Evolutionary conservation across 2,113 vertebrate genomes (phyloP).

Genomic region (Clarias batrachus): DNA sequence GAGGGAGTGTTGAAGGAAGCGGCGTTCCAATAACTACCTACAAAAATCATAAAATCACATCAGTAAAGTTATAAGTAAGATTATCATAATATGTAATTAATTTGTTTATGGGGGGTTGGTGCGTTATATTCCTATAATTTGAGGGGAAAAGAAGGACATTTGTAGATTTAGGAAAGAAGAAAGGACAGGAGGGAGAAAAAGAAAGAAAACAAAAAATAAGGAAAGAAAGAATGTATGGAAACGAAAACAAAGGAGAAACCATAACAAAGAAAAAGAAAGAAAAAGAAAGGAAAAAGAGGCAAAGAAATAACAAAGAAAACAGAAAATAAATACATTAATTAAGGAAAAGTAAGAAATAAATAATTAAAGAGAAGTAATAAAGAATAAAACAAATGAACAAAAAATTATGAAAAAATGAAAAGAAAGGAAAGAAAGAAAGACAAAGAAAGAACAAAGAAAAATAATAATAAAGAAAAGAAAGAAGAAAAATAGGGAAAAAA

Average conservation of each 20-base stretch:
- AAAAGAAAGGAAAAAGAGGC: not conserved
- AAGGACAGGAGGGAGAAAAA: not conserved
- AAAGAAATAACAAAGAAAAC: too few relatives aligned
- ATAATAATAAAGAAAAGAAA: not conserved
- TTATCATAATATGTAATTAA: not conserved
- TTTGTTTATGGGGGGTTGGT: not conserved
- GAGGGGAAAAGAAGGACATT: not conserved
- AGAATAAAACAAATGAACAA: not conserved
- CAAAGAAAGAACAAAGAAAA: not conserved
- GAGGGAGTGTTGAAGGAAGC: constrained; percentile 91
- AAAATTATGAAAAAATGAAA: not conserved
- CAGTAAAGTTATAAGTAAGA: not conserved
- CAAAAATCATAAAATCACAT: not conserved
- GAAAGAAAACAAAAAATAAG: not conserved
- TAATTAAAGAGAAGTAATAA: not conserved
- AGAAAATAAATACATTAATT: too few relatives aligned
- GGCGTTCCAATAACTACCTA: constrained; percentile 95
- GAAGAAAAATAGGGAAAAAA: not conserved
- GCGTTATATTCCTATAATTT: not conserved
- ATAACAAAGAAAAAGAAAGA: not conserved
- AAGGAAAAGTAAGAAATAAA: too few relatives aligned
- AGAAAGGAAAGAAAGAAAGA: not conserved
- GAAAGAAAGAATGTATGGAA: not conserved
- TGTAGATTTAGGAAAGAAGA: not conserved
- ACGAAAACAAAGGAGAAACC: not conserved